Base-by-base conservation (phyloP, 2,888 invertebrate species). In the Philonicus albiceps region DNA sequence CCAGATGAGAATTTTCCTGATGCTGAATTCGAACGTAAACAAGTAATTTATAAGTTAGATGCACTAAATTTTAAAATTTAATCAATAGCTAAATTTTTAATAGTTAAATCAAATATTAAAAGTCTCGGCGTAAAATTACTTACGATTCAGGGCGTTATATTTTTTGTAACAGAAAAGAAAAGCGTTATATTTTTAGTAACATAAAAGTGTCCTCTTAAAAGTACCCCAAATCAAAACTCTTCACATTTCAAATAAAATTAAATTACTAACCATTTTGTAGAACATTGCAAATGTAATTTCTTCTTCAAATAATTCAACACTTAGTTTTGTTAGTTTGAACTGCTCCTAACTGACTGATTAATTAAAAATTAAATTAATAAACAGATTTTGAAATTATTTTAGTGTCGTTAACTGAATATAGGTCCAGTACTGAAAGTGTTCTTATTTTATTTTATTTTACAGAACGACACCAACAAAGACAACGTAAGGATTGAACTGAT, bases 401-500 rank as follows among this genome's bases (percentile, higher is more conserved):
- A 4, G 16, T 16, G 4, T 43, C 1, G 13, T 43, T 13, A 13
- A 11, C 11, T 43, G 16, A 43, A 13, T 43, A 16, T 43, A 37
- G 8, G 37, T 43, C 40, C 40, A 4, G 3, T 43, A 13, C 16
- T 43, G 40, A 43, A 2, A 3, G 13, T 16, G 40, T 16, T 64
- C 3, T 22, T 1, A 3, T 8, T 81, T 81, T n/a, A 34, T 73
- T 27, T 81, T 74, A 27, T 55, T 37, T 27, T 76, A 34, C 72
- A 87, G 85, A 11, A 22, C 2, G 75, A 31, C 6, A 16, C 27
- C 49, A 74, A 74, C 22, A 22, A 83, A 30, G 86, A 87, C 43
- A 85, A 85, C n/a, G 1, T 55, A 4, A 86, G 85, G 81, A 49
- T 86, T n/a, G 78, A 87, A 64, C n/a, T 86, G 11, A 53, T 64